Evolutionary conservation across 2,888 invertebrate genomes (phyloP).

Genomic region (Siphlonurus alternatus): DNA sequence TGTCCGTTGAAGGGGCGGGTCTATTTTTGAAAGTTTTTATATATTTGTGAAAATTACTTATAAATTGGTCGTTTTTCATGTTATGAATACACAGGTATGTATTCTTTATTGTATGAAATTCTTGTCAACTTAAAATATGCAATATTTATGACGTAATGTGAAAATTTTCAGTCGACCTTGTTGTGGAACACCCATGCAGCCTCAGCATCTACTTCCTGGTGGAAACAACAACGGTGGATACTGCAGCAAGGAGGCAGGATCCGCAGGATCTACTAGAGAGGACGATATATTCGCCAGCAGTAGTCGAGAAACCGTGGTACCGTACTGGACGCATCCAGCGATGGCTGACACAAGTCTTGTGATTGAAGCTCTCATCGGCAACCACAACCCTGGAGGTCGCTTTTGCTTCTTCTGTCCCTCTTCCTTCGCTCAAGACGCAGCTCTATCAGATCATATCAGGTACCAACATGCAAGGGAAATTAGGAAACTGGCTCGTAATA

Average conservation of each 20-base stretch:
- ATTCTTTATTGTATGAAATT: no score
- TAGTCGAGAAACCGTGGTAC: neutral
- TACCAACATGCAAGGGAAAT: neutral
- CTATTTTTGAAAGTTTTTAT: neutral
- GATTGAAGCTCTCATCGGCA: neutral
- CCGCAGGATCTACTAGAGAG: neutral
- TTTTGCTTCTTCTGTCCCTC: slow-evolving; percentile 1
- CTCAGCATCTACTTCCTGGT: neutral
- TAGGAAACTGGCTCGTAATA: neutral
- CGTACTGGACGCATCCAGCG: neutral
- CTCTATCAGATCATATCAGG: neutral
- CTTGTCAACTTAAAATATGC: no score
- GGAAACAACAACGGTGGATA: no score
- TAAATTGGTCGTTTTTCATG: neutral
- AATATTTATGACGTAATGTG: neutral
- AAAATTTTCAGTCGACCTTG: neutral
- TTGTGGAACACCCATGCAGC: neutral
- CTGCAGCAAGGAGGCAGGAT: no score
- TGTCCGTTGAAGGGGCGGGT: neutral
- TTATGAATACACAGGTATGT: neutral
- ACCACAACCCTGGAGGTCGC: neutral
- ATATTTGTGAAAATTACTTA: neutral
- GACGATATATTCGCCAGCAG: neutral
- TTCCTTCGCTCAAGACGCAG: neutral
- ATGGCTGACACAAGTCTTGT: neutral